These are phyloP conservation scores for Eumeta japonica DNA, from an alignment of 1,140 invertebrate genomes.

Conservation along the genomic window DNA sequence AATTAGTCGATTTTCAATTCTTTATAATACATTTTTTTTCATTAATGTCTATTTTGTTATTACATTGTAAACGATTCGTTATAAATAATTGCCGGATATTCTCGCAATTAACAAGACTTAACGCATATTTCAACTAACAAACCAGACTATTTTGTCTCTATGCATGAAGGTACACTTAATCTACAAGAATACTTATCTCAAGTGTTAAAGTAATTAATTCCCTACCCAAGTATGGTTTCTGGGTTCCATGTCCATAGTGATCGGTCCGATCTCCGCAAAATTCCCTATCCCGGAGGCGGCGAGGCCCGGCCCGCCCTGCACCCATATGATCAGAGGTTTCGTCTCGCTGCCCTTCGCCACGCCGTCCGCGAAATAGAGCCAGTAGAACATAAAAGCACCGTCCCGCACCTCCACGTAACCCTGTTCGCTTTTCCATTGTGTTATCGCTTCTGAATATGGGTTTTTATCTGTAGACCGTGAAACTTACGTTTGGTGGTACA, in stretches of 20 bases:
- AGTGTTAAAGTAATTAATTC: too few relatives aligned
- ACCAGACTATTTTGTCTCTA: too few relatives aligned
- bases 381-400: slow-evolving; percentile 40
- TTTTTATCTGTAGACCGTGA: slow-evolving; percentile 5
- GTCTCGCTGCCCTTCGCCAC: slow-evolving; percentile 18
- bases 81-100: too few relatives aligned
- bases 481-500: not conserved
- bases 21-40: too few relatives aligned
- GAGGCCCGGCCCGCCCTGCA: slow-evolving; percentile 42
- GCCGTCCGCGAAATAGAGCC: slow-evolving; percentile 44
- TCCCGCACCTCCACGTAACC: slow-evolving; percentile 37
- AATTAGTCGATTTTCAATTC: too few relatives aligned
- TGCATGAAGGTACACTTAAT: too few relatives aligned
- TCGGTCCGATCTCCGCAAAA: slow-evolving; percentile 42
- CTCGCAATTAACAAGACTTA: too few relatives aligned
- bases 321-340: slow-evolving; percentile 46
- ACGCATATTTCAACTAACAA: too few relatives aligned
- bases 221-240: slow-evolving; percentile 48
- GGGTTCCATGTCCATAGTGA: slow-evolving; percentile 36
- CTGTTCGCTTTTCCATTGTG: slow-evolving; percentile 31
- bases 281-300: slow-evolving; percentile 39
- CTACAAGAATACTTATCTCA: too few relatives aligned
- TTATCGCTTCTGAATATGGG: slow-evolving; percentile 26
- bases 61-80: too few relatives aligned
- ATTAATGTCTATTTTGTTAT: too few relatives aligned